Evolutionary conservation across 2,888 invertebrate genomes (phyloP).

Genomic region (Adelphocoris suturalis): DNA sequence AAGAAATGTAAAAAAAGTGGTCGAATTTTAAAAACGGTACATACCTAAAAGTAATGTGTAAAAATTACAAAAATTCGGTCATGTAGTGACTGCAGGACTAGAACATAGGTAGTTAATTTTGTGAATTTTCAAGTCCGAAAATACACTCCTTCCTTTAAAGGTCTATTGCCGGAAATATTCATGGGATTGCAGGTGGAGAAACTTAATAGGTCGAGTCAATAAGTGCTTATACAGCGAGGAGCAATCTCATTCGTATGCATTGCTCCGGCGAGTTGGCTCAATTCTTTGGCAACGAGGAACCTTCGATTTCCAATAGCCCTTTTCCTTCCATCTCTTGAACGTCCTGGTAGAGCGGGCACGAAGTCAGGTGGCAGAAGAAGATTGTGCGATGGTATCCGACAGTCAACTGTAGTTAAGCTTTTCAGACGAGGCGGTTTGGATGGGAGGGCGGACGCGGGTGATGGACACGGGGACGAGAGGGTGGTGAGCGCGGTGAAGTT

Average conservation of each 20-base stretch:
- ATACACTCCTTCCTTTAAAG: too few species aligned
- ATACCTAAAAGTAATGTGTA: too few species aligned
- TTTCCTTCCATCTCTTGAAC: not conserved
- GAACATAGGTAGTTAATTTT: too few species aligned
- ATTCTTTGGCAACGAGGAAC: not conserved
- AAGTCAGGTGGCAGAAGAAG: not conserved
- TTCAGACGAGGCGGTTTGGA: too few species aligned
- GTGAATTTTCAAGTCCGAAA: too few species aligned
- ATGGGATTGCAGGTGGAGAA: not conserved
- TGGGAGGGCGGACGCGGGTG: not conserved
- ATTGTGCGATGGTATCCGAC: not conserved
- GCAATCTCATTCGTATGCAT: conserved; percentile 1
- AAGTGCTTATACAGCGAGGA: not conserved
- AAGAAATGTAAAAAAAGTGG: too few species aligned
- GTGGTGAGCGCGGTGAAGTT: not conserved
- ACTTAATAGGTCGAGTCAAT: not conserved
- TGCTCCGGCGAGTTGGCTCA: not conserved
- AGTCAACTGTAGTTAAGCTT: too few species aligned
- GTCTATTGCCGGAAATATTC: too few species aligned
- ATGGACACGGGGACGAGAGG: not conserved
- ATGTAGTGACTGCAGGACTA: too few species aligned
- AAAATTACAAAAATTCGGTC: too few species aligned
- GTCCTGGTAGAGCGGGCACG: not conserved
- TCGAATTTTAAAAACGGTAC: too few species aligned
- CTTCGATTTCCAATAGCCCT: not conserved